phyloP scores from a whole-genome alignment of 2,797 vertebrate genomes.

The Lepus townsendii region DNA sequence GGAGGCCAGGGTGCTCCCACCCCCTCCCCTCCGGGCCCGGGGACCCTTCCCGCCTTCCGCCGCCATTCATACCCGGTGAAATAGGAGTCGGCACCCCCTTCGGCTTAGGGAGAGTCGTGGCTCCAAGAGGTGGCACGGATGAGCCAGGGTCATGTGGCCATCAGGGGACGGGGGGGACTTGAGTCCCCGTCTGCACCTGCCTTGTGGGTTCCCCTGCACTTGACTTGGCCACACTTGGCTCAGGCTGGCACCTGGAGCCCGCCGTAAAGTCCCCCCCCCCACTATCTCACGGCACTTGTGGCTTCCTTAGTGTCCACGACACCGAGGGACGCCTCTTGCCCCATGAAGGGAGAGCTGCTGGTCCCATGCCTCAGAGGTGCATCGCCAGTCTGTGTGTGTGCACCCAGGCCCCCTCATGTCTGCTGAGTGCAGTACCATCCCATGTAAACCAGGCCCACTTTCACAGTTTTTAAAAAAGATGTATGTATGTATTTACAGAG shows the following conservation, averaged over 20 bases:
- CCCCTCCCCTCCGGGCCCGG: background rate
- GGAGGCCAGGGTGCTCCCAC: rapidly evolving
- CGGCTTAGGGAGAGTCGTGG: background rate
- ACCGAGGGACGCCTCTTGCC: background rate
- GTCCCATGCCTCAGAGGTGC: background rate
- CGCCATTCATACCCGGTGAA: background rate
- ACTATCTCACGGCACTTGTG: rapidly evolving
- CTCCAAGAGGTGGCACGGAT: background rate
- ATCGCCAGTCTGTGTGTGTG: background rate
- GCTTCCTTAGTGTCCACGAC: background rate
- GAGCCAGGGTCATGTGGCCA: background rate
- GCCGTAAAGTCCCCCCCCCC: background rate
- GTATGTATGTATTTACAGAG: no score
- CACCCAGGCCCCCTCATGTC: no score
- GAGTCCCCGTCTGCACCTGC: rapidly evolving
- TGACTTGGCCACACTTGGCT: background rate
- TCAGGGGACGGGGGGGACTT: rapidly evolving
- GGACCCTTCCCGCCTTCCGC: background rate
- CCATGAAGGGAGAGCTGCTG: rapidly evolving
- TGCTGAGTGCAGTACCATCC: background rate
- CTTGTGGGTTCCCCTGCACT: rapidly evolving
- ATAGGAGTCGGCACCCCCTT: background rate
- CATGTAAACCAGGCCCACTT: background rate
- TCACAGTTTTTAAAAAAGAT: background rate
- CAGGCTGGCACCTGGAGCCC: background rate